These are phyloP conservation scores for Rhorus exstirpatorius DNA, from an alignment of 2,888 invertebrate species.

Conservation along the genomic window DNA sequence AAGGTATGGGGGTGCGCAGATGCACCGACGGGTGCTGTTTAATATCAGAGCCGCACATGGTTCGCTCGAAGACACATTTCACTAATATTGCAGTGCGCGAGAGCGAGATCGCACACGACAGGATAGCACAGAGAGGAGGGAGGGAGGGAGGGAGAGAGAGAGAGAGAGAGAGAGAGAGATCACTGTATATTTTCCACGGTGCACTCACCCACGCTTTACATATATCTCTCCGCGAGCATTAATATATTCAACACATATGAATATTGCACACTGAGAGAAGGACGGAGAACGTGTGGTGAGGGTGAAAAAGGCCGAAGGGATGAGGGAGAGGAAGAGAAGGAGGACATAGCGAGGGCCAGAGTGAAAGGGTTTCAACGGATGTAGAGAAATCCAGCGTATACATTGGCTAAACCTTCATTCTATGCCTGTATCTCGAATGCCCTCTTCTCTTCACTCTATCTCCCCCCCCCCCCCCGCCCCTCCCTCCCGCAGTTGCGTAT, in stretches of 20 bases:
- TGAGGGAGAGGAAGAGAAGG: slow-evolving; percentile 57
- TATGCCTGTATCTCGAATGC: slow-evolving; percentile 80
- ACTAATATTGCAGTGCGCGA: slow-evolving; percentile 81
- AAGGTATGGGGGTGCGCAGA: slow-evolving; percentile 76
- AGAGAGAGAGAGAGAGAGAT: slow-evolving; percentile 69
- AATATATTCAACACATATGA: slow-evolving; percentile 86
- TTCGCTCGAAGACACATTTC: slow-evolving; percentile 84
- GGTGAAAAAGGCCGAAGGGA: slow-evolving; percentile 72
- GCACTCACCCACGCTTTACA: slow-evolving; percentile 80
- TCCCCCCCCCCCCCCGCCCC: slow-evolving; percentile 14
- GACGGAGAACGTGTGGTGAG: slow-evolving; percentile 71
- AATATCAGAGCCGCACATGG: slow-evolving; percentile 85
- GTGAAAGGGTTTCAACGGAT: slow-evolving; percentile 57
- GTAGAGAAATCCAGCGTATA: slow-evolving; percentile 73
- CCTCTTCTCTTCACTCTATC: slow-evolving; percentile 46
- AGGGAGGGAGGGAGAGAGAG: slow-evolving; percentile 75
- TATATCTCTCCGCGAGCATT: slow-evolving; percentile 82
- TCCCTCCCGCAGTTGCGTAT: too few relatives aligned
- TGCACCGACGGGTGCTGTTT: slow-evolving; percentile 83
- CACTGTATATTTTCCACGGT: slow-evolving; percentile 54
- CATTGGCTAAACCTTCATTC: slow-evolving; percentile 82
- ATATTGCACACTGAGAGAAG: slow-evolving; percentile 81
- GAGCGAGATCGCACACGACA: slow-evolving; percentile 11
- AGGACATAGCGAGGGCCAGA: slow-evolving; percentile 54
- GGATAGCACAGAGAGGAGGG: slow-evolving; percentile 65